These are phyloP conservation scores for Elymnias hypermnestra DNA, from an alignment of 1,140 invertebrate genomes.

Conservation along the genomic window DNA sequence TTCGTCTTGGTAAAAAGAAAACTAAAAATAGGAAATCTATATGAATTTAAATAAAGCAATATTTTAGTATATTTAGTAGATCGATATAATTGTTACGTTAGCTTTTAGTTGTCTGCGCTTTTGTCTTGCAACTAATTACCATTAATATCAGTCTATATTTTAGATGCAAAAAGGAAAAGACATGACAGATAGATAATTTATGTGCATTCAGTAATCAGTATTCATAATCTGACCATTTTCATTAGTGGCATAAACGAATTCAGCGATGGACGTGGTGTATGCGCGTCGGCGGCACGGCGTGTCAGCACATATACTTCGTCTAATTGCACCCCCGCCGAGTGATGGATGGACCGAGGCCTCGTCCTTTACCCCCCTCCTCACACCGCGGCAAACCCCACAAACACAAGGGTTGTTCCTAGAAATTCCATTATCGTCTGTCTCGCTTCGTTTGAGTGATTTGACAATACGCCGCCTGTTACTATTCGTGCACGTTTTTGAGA, in stretches of 20 bases:
- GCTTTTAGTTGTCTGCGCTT: no score
- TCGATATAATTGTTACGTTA: no score
- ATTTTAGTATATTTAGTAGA: no score
- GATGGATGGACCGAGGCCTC: slow-evolving; percentile 60
- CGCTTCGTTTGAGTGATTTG: slow-evolving; percentile 67
- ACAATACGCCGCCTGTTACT: slow-evolving; percentile 48
- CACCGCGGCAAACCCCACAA: slow-evolving; percentile 46
- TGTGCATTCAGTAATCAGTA: slow-evolving; percentile 16
- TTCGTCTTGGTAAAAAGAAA: no score
- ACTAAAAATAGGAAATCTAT: no score
- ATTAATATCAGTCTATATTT: no score
- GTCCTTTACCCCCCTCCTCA: slow-evolving; percentile 25
- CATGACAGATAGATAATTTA: slow-evolving; percentile 9
- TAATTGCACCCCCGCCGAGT: slow-evolving; percentile 71
- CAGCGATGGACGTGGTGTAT: slow-evolving; percentile 41
- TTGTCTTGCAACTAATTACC: no score
- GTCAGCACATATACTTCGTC: slow-evolving; percentile 65
- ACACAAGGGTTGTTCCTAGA: slow-evolving; percentile 70
- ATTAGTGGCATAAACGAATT: slow-evolving; percentile 25
- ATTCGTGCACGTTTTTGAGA: slow-evolving; percentile 33
- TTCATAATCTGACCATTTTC: slow-evolving; percentile 21
- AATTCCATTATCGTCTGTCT: slow-evolving; percentile 68
- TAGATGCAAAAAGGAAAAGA: slow-evolving; percentile 5
- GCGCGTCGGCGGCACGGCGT: slow-evolving; percentile 43
- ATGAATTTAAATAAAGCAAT: no score